Base-by-base conservation (phyloP, 1,140 invertebrate species). In the Lepeophtheirus salmonis region DNA sequence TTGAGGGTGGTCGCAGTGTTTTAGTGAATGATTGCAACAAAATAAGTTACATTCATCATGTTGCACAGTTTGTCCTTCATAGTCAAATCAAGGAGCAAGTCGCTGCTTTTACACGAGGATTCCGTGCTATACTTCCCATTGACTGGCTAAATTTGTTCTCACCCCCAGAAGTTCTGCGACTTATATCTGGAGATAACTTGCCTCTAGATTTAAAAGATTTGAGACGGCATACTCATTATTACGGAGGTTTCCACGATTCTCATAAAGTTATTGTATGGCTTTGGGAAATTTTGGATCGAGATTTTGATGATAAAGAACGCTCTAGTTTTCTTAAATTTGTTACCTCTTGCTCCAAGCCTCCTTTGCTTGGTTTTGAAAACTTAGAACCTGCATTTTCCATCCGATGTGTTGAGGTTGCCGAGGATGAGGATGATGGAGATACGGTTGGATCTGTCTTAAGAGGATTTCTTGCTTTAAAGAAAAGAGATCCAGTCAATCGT, bases 371-470 rank as follows among this genome's bases (percentile, higher is more conserved):
- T 2, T 99, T 99, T 75, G 86, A 89, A 13, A 83, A 97, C 71
- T 74, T 99, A 25, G 94, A 98, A 70, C 96, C 96, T 2, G 90
- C 91, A 13, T 99, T 99, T 75, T 97, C 94, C 0, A 97, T 99
- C 68, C 81, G 96, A 62, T 99, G 95, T 75, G 91, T 98, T 2
- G 94, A 98, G 79, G 92, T 97, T 52, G 85, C 87, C 21, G 94
- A 98, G 70, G 94, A 98, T 70, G 91, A 97, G 76, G 95, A 98
- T 68, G 92, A 87, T 10, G 91, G 91, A 4, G 89, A 95, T 69
- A 95, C 62, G 13, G 24, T 58, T 22, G 62, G 62, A 12, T 66
- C 65, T 69, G 91, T 99, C 0, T 84, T 99, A 56, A 79, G 95
- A 62, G 95, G 94, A 52, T 97, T 99, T 72, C 94, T 99, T 67